Conservation (phyloP, 2,888 invertebrate species). For the Dolichomitus sp. region DNA sequence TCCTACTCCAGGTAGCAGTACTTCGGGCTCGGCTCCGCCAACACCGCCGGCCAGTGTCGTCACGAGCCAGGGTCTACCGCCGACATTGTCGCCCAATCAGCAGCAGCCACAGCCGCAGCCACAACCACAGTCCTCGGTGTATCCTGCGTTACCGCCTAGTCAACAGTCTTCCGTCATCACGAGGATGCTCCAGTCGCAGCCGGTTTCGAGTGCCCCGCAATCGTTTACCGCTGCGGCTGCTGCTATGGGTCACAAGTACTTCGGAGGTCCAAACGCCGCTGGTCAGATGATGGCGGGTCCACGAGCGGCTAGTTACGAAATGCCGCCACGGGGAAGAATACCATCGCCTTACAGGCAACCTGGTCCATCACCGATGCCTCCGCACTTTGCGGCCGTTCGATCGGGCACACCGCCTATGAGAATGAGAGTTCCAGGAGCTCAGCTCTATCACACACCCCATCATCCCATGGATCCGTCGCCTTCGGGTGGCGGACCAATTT, state of each 20-base stretch:
- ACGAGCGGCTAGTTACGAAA: slow-evolving; percentile 79
- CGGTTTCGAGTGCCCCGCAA: slow-evolving; percentile 81
- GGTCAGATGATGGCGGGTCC: slow-evolving; percentile 81
- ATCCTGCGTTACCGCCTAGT: slow-evolving; percentile 85
- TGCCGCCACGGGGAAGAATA: slow-evolving; percentile 83
- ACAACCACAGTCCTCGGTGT: slow-evolving; percentile 74
- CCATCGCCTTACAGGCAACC: slow-evolving; percentile 84
- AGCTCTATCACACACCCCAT: slow-evolving; percentile 86
- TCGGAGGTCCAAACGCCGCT: slow-evolving; percentile 79
- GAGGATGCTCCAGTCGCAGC: slow-evolving; percentile 88
- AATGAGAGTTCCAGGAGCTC: slow-evolving; percentile 82
- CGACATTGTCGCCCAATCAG: slow-evolving; percentile 75
- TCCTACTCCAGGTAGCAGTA: slow-evolving; percentile 83
- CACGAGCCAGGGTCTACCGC: slow-evolving; percentile 78
- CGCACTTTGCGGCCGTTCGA: slow-evolving; percentile 82
- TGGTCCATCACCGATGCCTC: slow-evolving; percentile 75
- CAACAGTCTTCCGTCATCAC: slow-evolving; percentile 88
- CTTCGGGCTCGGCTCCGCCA: slow-evolving; percentile 84
- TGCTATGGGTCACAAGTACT: slow-evolving; percentile 86
- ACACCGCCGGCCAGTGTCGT: slow-evolving; percentile 76
- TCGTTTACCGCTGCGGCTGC: slow-evolving; percentile 85
- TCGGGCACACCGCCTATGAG: slow-evolving; percentile 84
- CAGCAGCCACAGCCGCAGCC: slow-evolving; percentile 46
- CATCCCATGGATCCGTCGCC: slow-evolving; percentile 88
- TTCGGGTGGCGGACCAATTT: slow-evolving; percentile 87